phyloP scores from a whole-genome alignment of 1,140 invertebrate genomes.

The Diploscapter pachys region DNA sequence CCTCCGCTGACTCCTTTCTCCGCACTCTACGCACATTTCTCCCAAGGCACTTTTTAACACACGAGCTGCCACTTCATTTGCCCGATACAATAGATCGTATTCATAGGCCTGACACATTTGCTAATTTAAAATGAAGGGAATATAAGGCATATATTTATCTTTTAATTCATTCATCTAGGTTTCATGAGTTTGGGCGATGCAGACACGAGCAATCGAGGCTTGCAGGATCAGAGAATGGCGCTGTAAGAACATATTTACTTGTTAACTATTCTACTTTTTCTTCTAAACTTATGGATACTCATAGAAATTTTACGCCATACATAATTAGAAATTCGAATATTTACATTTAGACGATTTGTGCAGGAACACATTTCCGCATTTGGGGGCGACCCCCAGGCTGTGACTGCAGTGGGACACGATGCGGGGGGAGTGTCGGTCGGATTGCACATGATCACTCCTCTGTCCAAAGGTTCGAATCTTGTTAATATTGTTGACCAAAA shows the following conservation, averaged over 20 bases:
- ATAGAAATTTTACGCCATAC: too few relatives aligned
- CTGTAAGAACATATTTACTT: constrained; percentile 60
- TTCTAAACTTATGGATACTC: too few relatives aligned
- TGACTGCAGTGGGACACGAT: constrained; percentile 64
- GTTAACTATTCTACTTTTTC: too few relatives aligned
- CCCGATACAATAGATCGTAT: too few relatives aligned
- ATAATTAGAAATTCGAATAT: too few relatives aligned
- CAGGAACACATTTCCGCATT: constrained; percentile 58
- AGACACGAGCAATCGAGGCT: constrained; percentile 63
- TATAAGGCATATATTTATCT: not conserved
- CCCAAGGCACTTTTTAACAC: too few relatives aligned
- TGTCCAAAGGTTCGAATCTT: constrained; percentile 43
- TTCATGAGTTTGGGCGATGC: constrained; percentile 54
- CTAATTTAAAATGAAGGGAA: too few relatives aligned
- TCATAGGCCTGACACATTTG: too few relatives aligned
- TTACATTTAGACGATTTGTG: constrained; percentile 43
- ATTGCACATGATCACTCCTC: constrained; percentile 77
- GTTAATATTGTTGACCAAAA: too few relatives aligned
- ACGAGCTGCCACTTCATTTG: too few relatives aligned
- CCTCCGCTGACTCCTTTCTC: too few relatives aligned
- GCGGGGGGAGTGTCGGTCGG: constrained; percentile 79
- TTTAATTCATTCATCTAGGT: constrained; percentile 27
- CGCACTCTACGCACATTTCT: too few relatives aligned
- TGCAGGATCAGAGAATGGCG: constrained; percentile 81
- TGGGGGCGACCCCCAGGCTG: constrained; percentile 63